A percentile compares a stretch with the other conserved stretches of the same genome.
Evolutionary conservation across 2,797 vertebrate genomes (phyloP).

Genomic region (Girardinus metallicus): DNA sequence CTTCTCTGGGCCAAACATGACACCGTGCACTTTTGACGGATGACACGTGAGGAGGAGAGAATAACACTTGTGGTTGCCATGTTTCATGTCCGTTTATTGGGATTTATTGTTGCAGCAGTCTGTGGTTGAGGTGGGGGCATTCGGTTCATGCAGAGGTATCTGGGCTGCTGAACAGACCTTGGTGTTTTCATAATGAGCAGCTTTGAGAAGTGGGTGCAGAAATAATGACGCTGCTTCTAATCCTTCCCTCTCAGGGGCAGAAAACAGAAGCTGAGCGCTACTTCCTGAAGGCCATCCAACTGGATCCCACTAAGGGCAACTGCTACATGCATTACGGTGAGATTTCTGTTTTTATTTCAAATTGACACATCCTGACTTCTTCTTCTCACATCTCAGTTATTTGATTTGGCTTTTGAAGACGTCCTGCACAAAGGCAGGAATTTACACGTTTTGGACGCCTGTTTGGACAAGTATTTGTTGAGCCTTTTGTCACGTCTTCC

Average conservation of each 20-base stretch:
- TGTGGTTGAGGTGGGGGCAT: conserved; percentile 54
- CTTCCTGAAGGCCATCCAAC: conserved; percentile 96
- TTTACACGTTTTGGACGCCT: conserved; percentile 22
- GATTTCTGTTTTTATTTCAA: conserved; percentile 17
- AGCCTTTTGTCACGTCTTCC: conserved; percentile 35
- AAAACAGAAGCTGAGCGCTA: conserved; percentile 95
- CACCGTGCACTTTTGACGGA: conserved; percentile 50
- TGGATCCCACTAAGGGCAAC: conserved; percentile 97
- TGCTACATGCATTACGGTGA: conserved; percentile 99
- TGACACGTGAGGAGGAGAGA: conserved; percentile 58
- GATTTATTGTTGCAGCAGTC: conserved; percentile 65
- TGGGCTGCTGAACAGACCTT: conserved; percentile 38
- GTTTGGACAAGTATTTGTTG: conserved; percentile 43
- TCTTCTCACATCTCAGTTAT: conserved; percentile 18
- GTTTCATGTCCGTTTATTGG: conserved; percentile 63
- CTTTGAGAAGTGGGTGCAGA: conserved; percentile 51
- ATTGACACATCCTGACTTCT: conserved; percentile 21
- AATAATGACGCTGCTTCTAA: conserved; percentile 58
- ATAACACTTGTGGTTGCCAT: conserved; percentile 44
- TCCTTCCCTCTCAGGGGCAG: conserved; percentile 86
- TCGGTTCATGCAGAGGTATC: conserved; percentile 54
- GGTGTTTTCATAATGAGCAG: conserved; percentile 55
- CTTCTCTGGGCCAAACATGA: conserved; percentile 45
- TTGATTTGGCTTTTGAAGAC: conserved; percentile 15
- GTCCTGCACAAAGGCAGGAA: conserved; percentile 43